Evolutionary conservation across 2,797 vertebrate species (phyloP).

Genomic region (Coregonus sp.): DNA sequence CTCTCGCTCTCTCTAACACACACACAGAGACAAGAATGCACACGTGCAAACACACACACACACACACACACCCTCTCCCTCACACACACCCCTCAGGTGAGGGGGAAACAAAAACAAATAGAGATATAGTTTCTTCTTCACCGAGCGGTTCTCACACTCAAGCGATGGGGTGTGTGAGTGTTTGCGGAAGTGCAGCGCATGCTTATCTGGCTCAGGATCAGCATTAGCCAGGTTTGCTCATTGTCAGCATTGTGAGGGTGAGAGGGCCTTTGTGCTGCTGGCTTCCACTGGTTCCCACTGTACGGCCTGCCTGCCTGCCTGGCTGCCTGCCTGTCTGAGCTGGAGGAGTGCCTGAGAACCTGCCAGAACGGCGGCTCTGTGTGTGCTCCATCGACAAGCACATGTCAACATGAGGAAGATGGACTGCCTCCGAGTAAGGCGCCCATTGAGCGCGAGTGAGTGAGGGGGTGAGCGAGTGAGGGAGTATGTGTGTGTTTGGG

Average conservation of each 20-base stretch:
- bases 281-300: neutral
- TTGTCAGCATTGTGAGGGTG: constrained; percentile 43
- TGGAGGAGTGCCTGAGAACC: constrained; percentile 12
- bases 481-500: constrained; percentile 26
- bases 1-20: too few relatives aligned
- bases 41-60: constrained; percentile 2
- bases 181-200: constrained; percentile 36
- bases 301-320: neutral
- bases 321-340: neutral
- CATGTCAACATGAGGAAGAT: constrained; percentile 65
- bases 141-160: constrained; percentile 34
- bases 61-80: constrained; percentile 32
- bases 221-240: constrained; percentile 49
- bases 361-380: constrained; percentile 45
- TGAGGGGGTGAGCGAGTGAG: constrained; percentile 62
- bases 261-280: constrained; percentile 4
- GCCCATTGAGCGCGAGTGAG: constrained; percentile 48
- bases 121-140: constrained; percentile 12
- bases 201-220: constrained; percentile 63
- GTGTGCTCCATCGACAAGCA: constrained; percentile 55
- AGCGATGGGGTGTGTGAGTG: constrained; percentile 24
- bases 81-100: constrained; percentile 47
- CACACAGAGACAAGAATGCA: too few relatives aligned
- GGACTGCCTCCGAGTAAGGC: constrained; percentile 63
- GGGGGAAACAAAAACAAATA: constrained; percentile 37